Percentiles rank a stretch among this genome's conserved stretches.
These are phyloP conservation scores for Lasius platythorax DNA, from an alignment of 2,888 invertebrate genomes.

Conservation along the genomic window DNA sequence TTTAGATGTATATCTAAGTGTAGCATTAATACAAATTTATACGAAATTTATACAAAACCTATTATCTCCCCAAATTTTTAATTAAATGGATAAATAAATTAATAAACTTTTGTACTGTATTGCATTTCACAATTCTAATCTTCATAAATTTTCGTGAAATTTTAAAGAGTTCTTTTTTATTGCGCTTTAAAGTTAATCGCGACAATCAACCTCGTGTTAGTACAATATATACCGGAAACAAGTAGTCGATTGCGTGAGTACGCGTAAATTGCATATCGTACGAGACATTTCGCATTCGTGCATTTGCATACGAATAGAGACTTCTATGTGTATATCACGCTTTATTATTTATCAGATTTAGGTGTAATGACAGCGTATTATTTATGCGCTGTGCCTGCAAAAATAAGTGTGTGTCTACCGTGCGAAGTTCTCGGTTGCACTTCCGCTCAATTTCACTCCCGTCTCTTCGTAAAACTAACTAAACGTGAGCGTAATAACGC, in stretches of 20 bases:
- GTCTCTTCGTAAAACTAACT: constrained; percentile 21
- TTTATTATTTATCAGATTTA: constrained; percentile 53
- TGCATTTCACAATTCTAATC: constrained; percentile 1
- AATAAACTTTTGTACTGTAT: background rate
- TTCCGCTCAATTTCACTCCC: constrained; percentile 27
- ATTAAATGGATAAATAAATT: background rate
- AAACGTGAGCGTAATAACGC: constrained; percentile 4
- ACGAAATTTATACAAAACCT: background rate
- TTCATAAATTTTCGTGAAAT: background rate
- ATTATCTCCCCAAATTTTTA: background rate
- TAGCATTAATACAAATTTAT: background rate
- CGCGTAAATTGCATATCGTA: constrained; percentile 37
- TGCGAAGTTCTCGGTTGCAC: constrained; percentile 9
- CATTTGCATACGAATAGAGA: constrained; percentile 43
- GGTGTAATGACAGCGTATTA: constrained; percentile 34
- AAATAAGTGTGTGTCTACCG: constrained; percentile 37
- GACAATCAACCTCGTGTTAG: constrained; percentile 38
- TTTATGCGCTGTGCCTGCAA: constrained; percentile 37
- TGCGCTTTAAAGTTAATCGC: constrained; percentile 35
- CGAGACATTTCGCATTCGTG: constrained; percentile 38
- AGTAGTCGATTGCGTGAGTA: constrained; percentile 41
- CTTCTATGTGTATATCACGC: constrained; percentile 35
- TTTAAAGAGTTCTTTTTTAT: background rate
- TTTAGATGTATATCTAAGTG: background rate
- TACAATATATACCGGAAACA: background rate